Percentiles rank a stretch among this genome's conserved stretches.
These are phyloP conservation scores for Rhabdomys dilectus DNA, from an alignment of 2,113 vertebrate species.

Conservation along the genomic window DNA sequence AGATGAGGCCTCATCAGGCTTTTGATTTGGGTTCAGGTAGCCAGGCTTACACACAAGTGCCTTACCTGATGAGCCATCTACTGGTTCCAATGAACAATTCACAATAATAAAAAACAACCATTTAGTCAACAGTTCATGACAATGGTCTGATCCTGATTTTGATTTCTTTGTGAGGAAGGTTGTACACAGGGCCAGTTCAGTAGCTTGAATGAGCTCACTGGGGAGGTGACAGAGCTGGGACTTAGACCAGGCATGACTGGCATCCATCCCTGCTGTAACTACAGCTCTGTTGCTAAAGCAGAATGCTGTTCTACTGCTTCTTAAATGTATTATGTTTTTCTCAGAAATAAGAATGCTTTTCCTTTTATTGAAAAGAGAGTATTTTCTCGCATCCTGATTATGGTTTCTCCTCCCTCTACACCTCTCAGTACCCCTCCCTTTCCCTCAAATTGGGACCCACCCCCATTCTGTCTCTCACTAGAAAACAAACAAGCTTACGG, in stretches of 20 bases:
- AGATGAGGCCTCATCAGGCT: not conserved
- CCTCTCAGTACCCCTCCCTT: rapidly evolving
- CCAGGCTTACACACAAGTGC: not conserved
- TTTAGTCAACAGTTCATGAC: not conserved
- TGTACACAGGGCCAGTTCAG: not conserved
- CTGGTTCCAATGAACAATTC: not conserved
- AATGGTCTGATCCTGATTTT: not conserved
- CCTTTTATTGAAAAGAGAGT: not conserved
- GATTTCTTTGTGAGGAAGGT: not conserved
- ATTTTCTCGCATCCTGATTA: not conserved
- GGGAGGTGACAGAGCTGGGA: not conserved
- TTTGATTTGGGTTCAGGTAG: not conserved
- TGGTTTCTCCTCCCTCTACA: not conserved
- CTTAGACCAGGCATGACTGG: not conserved
- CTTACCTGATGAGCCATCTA: not conserved
- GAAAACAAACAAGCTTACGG: not conserved
- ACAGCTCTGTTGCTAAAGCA: not conserved
- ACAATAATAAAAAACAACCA: not conserved
- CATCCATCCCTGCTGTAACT: too few relatives aligned
- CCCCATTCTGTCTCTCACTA: not conserved
- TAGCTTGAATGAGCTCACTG: not conserved
- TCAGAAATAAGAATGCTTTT: not conserved
- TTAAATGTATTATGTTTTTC: not conserved
- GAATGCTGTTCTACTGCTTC: not conserved
- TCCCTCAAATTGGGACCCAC: not conserved